phyloP scores from a whole-genome alignment of 2,888 invertebrate species.

The Acronicta aceris region DNA sequence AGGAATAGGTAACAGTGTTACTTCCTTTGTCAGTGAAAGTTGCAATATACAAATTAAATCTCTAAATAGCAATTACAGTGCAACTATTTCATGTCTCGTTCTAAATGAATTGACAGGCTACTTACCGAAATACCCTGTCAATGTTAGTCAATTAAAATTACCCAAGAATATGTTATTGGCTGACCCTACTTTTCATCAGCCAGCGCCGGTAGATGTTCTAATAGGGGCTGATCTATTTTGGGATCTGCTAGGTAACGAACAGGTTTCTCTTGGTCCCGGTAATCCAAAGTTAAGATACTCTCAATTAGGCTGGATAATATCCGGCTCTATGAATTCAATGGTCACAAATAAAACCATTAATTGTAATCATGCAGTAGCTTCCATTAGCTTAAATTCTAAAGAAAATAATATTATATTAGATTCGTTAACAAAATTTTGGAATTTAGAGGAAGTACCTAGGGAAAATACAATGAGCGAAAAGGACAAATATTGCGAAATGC shows the following conservation, averaged over 20 bases:
- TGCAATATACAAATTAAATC: constrained; percentile 18
- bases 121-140: constrained; percentile 5
- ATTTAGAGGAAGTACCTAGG: constrained; percentile 48
- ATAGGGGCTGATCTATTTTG: constrained; percentile 21
- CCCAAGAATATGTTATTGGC: constrained; percentile 5
- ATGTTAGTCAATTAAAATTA: constrained; percentile 1
- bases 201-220: constrained; percentile 5
- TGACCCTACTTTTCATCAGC: constrained; percentile 11
- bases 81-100: constrained; percentile 35
- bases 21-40: not conserved
- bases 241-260: constrained; percentile 49
- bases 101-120: constrained; percentile 29
- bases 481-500: constrained; percentile 43
- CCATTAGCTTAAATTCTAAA: no score
- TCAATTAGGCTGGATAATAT: constrained; percentile 54
- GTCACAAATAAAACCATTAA: not conserved
- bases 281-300: constrained; percentile 42
- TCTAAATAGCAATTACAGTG: constrained; percentile 21
- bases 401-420: no score
- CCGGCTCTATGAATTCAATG: constrained; percentile 38
- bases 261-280: constrained; percentile 38
- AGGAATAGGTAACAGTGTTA: constrained; percentile 31
- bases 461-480: constrained; percentile 19
- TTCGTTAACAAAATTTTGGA: constrained; percentile 46
- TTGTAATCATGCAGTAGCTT: constrained; percentile 24